Evolutionary conservation across 2,113 vertebrate genomes (phyloP).

Genomic region (Seriola aureovittata): DNA sequence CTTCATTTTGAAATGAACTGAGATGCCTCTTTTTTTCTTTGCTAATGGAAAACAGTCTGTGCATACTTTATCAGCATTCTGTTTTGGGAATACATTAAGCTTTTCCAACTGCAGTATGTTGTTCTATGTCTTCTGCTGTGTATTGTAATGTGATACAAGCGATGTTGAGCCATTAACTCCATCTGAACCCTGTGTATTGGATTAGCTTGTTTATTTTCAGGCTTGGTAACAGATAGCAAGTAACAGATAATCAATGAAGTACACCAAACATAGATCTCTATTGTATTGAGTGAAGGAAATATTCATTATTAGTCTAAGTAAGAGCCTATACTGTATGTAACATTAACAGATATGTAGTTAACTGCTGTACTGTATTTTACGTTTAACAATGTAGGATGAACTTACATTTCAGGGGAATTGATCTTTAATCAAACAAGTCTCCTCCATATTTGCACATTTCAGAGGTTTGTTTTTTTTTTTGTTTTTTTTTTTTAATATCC

Average conservation of each 20-base stretch:
- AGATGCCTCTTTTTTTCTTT: not conserved
- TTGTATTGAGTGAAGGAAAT: constrained; percentile 17
- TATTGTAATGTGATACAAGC: constrained; percentile 48
- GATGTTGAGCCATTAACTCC: constrained; percentile 50
- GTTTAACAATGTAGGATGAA: not conserved
- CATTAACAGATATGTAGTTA: not conserved
- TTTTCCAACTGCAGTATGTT: constrained; percentile 15
- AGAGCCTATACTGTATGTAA: not conserved
- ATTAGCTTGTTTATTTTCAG: constrained; percentile 55
- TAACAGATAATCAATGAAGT: constrained; percentile 50
- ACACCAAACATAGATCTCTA: constrained; percentile 30
- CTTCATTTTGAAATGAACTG: not conserved
- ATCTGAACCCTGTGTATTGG: constrained; percentile 33
- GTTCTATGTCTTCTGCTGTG: constrained; percentile 20
- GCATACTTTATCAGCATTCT: not conserved
- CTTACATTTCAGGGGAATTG: constrained; percentile 4
- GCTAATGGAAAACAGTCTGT: not conserved
- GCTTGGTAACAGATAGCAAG: constrained; percentile 37
- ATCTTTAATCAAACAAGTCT: constrained; percentile 30
- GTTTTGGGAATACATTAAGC: constrained; percentile 2
- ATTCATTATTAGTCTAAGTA: not conserved
- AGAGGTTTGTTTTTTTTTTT: not conserved
- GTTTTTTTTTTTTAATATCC: too few species aligned
- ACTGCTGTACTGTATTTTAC: not conserved
- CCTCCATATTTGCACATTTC: not conserved